Base-by-base conservation (phyloP, 2,888 invertebrate species). In the Volucella inanis region DNA sequence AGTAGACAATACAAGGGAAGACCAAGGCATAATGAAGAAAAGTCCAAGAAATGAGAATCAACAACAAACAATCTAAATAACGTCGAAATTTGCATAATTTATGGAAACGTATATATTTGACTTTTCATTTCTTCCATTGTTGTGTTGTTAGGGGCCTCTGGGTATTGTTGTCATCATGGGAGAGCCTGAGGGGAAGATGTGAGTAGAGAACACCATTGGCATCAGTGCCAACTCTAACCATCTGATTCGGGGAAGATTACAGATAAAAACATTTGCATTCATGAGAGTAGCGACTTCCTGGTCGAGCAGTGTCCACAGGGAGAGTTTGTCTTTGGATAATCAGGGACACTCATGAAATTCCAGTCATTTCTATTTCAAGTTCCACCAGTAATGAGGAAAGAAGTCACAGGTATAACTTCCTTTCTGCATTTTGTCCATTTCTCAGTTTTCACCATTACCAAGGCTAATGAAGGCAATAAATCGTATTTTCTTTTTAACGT, bases 391-490 rank as follows among this genome's bases (percentile, higher is more conserved):
- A 11, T 11, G 18, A 9, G 8, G 9, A 4, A 22, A 45, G 14
- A 18, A 31, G 49, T 54, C 31, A 2, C 11, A 12, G 12, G 18
- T 12, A 43, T 15, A 15, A 14, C 49, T 50, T 43, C 14, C 18
- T 47, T 47, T 57, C 39, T 68, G 76, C 45, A 67, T 70, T 47
- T 18, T 52, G 31, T 47, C 61, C 49, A n/a, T n/a, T 70, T 45
- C 64, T 38, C 64, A 55, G 64, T 64, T 47, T 39, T 54, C 49
- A 11, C 38, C 6, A 3, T 52, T 39, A 12, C 47, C 54, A 39
- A 6, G 62, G 43, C 78, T 78, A 78, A 78, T 78, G 78, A 78
- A 78, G 55, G 38, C 62, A 78, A 78, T 78, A 71, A 78, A 78
- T 78, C 50, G 31, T 1, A 14, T 15, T 47, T 62, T 70, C 64